These are phyloP conservation scores for Ptiloglossa arizonensis DNA, from an alignment of 1,140 invertebrate genomes.

Conservation along the genomic window DNA sequence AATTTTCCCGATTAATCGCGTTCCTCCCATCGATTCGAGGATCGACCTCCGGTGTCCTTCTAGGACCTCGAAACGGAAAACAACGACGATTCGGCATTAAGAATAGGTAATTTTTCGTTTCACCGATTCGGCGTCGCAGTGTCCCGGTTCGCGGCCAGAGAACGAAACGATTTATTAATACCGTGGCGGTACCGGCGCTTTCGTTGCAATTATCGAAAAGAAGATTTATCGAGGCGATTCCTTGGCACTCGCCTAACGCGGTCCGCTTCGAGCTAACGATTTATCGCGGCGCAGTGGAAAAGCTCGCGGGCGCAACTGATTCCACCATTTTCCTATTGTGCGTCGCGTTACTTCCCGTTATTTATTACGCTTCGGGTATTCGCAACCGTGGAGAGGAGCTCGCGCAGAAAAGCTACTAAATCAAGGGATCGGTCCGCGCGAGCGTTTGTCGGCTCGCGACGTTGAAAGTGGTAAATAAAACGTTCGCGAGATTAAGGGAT, in stretches of 20 bases:
- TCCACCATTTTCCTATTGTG: slow-evolving; percentile 33
- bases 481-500: slow-evolving; percentile 33
- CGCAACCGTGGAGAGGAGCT: slow-evolving; percentile 8
- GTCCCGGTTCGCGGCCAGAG: neutral
- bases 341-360: slow-evolving; percentile 40
- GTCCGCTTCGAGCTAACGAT: slow-evolving; percentile 15
- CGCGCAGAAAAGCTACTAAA: slow-evolving; percentile 19
- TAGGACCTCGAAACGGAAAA: no score
- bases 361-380: slow-evolving; percentile 33
- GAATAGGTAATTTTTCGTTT: neutral
- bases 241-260: slow-evolving; percentile 31
- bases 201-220: slow-evolving; percentile 34
- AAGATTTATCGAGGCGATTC: slow-evolving; percentile 26
- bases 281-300: slow-evolving; percentile 7
- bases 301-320: slow-evolving; percentile 27
- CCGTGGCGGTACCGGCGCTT: neutral
- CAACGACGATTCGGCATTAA: slow-evolving; percentile 11
- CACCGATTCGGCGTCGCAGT: neutral
- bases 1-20: no score
- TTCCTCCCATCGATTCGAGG: no score
- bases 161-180: slow-evolving; percentile 24
- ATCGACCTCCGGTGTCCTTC: no score
- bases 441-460: neutral
- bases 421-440: slow-evolving; percentile 25
- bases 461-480: slow-evolving; percentile 19